Evolutionary conservation across 1,140 invertebrate species (phyloP).

Genomic region (Berghia stephanieae): DNA sequence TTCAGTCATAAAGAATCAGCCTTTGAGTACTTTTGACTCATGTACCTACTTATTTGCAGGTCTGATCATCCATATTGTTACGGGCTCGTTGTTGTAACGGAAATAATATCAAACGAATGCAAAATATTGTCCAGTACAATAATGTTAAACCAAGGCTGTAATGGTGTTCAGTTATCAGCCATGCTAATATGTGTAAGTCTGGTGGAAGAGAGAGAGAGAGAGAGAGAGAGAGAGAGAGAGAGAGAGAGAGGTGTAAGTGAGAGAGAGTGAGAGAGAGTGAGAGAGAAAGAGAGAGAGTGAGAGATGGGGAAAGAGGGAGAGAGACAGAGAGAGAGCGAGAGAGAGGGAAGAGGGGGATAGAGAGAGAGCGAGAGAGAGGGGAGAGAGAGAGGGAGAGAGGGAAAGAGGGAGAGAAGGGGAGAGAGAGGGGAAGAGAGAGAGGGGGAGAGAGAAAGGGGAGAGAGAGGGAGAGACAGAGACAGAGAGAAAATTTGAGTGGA

Average conservation of each 20-base stretch:
- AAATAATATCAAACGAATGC: no score
- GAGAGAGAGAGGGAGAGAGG: neutral
- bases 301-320: neutral
- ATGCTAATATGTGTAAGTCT: neutral
- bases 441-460: neutral
- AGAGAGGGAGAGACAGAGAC: conserved; percentile 3
- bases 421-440: neutral
- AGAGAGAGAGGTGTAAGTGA: neutral
- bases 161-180: neutral
- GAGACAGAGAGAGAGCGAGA: neutral
- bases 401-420: neutral
- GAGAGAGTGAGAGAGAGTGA: neutral
- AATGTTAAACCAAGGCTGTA: neutral
- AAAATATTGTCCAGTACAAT: neutral
- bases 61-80: no score
- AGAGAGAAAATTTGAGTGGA: neutral
- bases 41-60: no score
- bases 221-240: conserved; percentile 11
- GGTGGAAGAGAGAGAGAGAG: neutral
- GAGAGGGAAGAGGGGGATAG: neutral
- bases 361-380: no score
- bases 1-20: no score
- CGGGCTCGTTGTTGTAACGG: no score
- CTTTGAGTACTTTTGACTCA: no score
- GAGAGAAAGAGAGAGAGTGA: neutral